Evolutionary conservation across 1,140 invertebrate genomes (phyloP), one percentile per base, ranked within the genome.

Genomic region (Solenopsis fugax): DNA sequence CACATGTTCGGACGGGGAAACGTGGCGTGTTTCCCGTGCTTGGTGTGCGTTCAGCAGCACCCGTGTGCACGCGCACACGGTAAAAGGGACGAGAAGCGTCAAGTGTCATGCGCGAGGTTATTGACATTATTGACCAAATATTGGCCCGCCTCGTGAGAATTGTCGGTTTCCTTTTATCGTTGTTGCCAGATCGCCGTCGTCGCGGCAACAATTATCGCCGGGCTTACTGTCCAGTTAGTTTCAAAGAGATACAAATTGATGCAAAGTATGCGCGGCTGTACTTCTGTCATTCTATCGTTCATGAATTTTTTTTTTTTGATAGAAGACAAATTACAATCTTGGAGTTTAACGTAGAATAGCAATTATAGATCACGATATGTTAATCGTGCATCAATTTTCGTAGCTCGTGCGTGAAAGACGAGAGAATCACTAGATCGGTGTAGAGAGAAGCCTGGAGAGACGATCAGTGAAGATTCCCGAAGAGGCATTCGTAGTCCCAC

Each of bases 1-100:
- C 93, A 93, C 91, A 93, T 93, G 93, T 93, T 89, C 88, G 72
- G 72, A 75, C 86, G 86, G 89, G 89, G 90, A 92, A 93, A 93
- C 92, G 90, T 87, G 73, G 80, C 86, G 87, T 89, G 86, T 91
- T 90, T 73, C 87, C 78, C 80, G 56, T 67, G 75, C 45, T 84
- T 54, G 84, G 72, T 73, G 87, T 58, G 60, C 34, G 41, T 7
- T 4, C 41, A 7, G 41, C 4, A 50, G 50, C 50, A 41, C 62
- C 64, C 85, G 77, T 18, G 50, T 86, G 41, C 52, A 56, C 86
- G 80, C 29, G 58, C 52, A 21, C 54, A 34, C 72, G 73, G 72
- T 72, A 60, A 64, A 64, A 82, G 62, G 29, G 50, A 81, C 82
- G 62, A 37, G 80, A 65, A 18, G 12, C 86, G 78, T 89, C 89